These are phyloP conservation scores for Agriotes lineatus DNA, from an alignment of 2,888 invertebrate genomes.

Conservation along the genomic window DNA sequence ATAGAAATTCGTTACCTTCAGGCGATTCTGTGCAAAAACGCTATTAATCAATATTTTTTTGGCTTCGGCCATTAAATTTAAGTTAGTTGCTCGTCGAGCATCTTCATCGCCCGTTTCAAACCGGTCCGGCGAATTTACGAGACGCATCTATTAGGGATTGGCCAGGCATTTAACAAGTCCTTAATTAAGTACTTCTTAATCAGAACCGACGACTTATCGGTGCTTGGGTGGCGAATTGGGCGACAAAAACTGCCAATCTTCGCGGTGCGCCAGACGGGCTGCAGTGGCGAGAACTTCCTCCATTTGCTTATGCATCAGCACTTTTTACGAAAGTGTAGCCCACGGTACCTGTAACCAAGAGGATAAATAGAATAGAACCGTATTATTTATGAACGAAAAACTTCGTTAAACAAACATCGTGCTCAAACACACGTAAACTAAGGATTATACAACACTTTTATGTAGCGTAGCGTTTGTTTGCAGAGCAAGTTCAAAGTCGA, in stretches of 20 bases:
- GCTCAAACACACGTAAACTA: slow-evolving; percentile 17
- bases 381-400: neutral
- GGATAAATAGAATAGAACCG: neutral
- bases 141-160: slow-evolving; percentile 42
- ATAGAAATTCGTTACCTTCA: too few relatives aligned
- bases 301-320: neutral
- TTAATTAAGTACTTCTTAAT: slow-evolving; percentile 48
- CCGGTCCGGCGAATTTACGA: slow-evolving; percentile 45
- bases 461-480: slow-evolving; percentile 31
- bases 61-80: slow-evolving; percentile 28
- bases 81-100: slow-evolving; percentile 25
- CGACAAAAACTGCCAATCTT: slow-evolving; percentile 32
- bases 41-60: slow-evolving; percentile 18
- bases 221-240: slow-evolving; percentile 36
- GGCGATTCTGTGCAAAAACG: slow-evolving; percentile 2
- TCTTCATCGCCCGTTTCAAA: slow-evolving; percentile 35
- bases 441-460: slow-evolving; percentile 19
- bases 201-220: slow-evolving; percentile 43
- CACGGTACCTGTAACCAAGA: neutral
- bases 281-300: slow-evolving; percentile 3
- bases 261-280: neutral
- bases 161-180: slow-evolving; percentile 46
- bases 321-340: neutral
- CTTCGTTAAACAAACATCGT: slow-evolving; percentile 15
- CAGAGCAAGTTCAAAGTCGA: slow-evolving; percentile 38